These are phyloP conservation scores for Tinea trinotella DNA, from an alignment of 2,888 invertebrate species.

Conservation along the genomic window DNA sequence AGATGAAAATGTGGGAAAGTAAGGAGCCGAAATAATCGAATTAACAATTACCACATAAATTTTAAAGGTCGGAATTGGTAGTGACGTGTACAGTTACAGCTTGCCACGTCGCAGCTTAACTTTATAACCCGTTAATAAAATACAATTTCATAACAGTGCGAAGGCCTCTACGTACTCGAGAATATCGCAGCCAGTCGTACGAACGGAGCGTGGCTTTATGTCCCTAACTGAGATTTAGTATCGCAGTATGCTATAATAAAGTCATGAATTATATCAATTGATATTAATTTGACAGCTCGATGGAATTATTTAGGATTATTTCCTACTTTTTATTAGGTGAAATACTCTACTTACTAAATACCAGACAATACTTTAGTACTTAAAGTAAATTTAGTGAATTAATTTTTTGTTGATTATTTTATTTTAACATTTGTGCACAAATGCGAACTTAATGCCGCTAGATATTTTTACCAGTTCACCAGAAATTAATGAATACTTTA, in stretches of 20 bases:
- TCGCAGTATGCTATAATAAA: constrained; percentile 61
- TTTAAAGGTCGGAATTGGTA: constrained; percentile 35
- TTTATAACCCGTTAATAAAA: constrained; percentile 70
- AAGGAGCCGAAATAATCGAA: constrained; percentile 31
- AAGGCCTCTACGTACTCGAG: neutral
- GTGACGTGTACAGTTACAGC: constrained; percentile 53
- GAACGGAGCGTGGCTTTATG: constrained; percentile 11
- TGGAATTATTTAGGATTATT: too few relatives aligned
- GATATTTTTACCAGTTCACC: too few relatives aligned
- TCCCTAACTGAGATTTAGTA: constrained; percentile 41
- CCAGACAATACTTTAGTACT: too few relatives aligned
- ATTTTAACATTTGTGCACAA: too few relatives aligned
- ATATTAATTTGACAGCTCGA: constrained; percentile 58
- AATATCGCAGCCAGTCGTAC: constrained; percentile 7
- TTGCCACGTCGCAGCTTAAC: constrained; percentile 54
- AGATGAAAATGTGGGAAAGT: neutral
- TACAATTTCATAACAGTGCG: constrained; percentile 52
- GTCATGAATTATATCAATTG: constrained; percentile 67
- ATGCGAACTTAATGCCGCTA: too few relatives aligned
- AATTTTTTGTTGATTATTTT: too few relatives aligned
- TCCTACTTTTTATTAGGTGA: neutral
- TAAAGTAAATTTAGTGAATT: too few relatives aligned
- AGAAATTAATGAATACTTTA: too few relatives aligned
- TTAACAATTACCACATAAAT: constrained; percentile 33
- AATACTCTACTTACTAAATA: neutral